Conservation (phyloP, 1,140 invertebrate species). For the Drosophila kanapiae region DNA sequence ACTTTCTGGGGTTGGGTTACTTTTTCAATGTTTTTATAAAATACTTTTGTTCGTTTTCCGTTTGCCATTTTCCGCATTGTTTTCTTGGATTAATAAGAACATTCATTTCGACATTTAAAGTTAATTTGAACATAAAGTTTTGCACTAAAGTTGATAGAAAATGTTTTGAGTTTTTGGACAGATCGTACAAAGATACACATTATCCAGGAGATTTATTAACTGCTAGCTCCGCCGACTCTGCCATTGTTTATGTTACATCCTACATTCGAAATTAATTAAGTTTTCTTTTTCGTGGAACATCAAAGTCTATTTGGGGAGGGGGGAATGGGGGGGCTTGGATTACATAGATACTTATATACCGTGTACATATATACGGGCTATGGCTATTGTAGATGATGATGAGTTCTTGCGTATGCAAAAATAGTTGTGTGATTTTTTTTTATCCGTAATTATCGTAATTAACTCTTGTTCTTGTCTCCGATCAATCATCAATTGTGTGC, state of each 20-base stretch:
- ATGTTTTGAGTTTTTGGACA: slow-evolving; percentile 53
- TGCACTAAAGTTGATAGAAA: slow-evolving; percentile 79
- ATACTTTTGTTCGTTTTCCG: slow-evolving; percentile 66
- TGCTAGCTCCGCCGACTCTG: slow-evolving; percentile 42
- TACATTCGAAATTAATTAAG: slow-evolving; percentile 50
- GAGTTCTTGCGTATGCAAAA: slow-evolving; percentile 46
- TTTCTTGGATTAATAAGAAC: slow-evolving; percentile 77
- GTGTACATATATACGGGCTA: slow-evolving; percentile 57
- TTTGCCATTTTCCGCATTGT: slow-evolving; percentile 31
- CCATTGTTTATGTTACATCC: slow-evolving; percentile 54
- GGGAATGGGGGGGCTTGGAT: not conserved
- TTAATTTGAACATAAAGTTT: slow-evolving; percentile 82
- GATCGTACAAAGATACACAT: slow-evolving; percentile 51
- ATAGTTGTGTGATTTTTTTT: slow-evolving; percentile 36
- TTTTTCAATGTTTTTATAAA: slow-evolving; percentile 76
- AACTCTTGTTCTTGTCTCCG: slow-evolving; percentile 28
- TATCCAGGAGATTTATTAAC: slow-evolving; percentile 47
- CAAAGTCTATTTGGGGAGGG: slow-evolving; percentile 46
- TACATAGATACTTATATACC: slow-evolving; percentile 46
- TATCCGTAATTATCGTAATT: slow-evolving; percentile 45
- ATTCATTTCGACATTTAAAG: slow-evolving; percentile 82
- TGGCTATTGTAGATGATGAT: slow-evolving; percentile 68
- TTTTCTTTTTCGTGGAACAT: slow-evolving; percentile 56
- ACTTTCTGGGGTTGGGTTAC: slow-evolving; percentile 23
- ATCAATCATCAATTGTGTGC: slow-evolving; percentile 57